Base-by-base conservation (phyloP, 92 coral and sea anemone species). In the Hydrozoanthus gracilis region DNA sequence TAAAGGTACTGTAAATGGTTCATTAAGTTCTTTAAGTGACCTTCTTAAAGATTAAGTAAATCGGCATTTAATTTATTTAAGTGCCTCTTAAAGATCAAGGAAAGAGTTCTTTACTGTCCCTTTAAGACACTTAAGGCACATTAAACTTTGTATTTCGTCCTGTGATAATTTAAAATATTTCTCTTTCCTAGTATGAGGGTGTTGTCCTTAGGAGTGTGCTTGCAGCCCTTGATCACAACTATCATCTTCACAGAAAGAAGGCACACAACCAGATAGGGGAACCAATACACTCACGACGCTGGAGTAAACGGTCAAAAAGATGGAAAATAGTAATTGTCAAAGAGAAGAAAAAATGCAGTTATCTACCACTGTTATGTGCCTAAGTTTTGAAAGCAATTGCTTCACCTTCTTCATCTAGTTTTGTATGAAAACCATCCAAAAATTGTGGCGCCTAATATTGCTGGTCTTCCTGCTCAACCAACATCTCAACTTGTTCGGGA, bases 181-280 rank as follows among this genome's bases (percentile, higher is more conserved):
- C 3, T 64, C 0, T 8, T 64, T 64, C 27, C 4, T 64, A 64
- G 67, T 83, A 39, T 69, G 87, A 65, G 44, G 87, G 87, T 69
- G 45, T 17, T 50, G 58, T 69, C 45, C 35, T 58, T 67, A 66
- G 87, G 15, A 83, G 87, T 67, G 44, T 83, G n/a, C 10, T 83
- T 9, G 77, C 87, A 83, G 79, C 79, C 52, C 68, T 83, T 16
- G 87, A 83, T 45, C 87, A 83, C 77, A 83, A 83, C 79, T 65
- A 83, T 50, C 87, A 83, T 58, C 78, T 69, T 12, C 79, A 83
- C 79, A 83, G 78, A 50, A 66, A 83, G 39, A 79, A 83, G 66
- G 79, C 87, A 67, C 50, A 76, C 17, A 83, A 68, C 45, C 44
- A 15, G 45, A 83, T 68, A 27, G 79, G 27, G 1, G 61, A 83